phyloP scores from a whole-genome alignment of 1,140 invertebrate genomes.

The Micrasema minimum region DNA sequence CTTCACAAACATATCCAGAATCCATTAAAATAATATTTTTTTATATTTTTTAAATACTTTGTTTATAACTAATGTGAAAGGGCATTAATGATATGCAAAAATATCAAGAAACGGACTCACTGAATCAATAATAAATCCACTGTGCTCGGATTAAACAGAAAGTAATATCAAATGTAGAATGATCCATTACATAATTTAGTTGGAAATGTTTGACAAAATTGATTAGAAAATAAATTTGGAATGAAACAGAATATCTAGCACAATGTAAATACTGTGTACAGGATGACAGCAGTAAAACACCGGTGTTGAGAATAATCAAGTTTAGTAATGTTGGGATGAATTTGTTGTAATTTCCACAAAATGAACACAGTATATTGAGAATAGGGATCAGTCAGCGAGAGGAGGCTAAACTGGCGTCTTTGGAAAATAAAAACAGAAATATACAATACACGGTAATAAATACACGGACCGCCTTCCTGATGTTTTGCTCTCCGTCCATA shows the following conservation, averaged over 20 bases:
- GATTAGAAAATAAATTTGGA: too few relatives aligned
- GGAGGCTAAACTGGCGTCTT: constrained; percentile 8
- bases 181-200: too few relatives aligned
- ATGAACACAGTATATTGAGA: constrained; percentile 16
- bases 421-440: constrained; percentile 34
- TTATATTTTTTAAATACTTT: constrained; percentile 34
- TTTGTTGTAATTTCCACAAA: constrained; percentile 5
- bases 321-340: too few relatives aligned
- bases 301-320: too few relatives aligned
- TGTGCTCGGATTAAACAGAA: constrained; percentile 12
- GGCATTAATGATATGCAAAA: constrained; percentile 52
- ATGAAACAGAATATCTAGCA: too few relatives aligned
- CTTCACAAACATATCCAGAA: constrained; percentile 27
- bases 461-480: constrained; percentile 11
- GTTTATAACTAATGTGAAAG: constrained; percentile 48
- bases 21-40: constrained; percentile 30
- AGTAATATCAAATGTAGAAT: too few relatives aligned
- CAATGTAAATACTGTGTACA: too few relatives aligned
- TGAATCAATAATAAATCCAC: constrained; percentile 11
- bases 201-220: not conserved
- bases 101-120: constrained; percentile 41
- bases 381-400: not conserved
- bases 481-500: constrained; percentile 7
- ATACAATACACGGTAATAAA: constrained; percentile 18
- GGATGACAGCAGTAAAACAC: too few relatives aligned